Percentiles rank a stretch among this genome's conserved stretches.
Conservation (phyloP, 2,888 invertebrate species). For the Thecocarcelia acutangulata region DNA sequence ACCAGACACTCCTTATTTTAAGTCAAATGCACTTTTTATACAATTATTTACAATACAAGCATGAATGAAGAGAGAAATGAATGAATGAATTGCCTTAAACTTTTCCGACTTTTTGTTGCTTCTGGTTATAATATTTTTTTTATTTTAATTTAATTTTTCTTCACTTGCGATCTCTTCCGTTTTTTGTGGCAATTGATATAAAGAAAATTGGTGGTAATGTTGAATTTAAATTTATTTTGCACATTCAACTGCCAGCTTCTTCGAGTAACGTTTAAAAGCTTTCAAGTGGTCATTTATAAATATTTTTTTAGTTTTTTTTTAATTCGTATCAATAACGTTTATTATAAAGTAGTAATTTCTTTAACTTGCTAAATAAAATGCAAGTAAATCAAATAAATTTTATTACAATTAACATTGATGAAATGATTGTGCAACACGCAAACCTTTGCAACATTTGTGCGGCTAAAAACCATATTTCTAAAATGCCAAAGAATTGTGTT, state of each 20-base stretch:
- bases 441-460: not conserved
- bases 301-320: conserved; percentile 9
- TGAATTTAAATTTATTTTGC: conserved; percentile 5
- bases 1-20: conserved; percentile 43
- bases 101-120: conserved; percentile 41
- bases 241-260: not conserved
- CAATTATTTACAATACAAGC: conserved; percentile 10
- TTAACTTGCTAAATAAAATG: too few species aligned
- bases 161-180: conserved; percentile 36
- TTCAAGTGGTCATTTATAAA: conserved; percentile 11
- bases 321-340: not conserved
- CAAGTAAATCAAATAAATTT: not conserved
- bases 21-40: conserved; percentile 20
- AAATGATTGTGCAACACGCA: conserved; percentile 50
- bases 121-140: conserved; percentile 44
- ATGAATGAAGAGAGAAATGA: conserved; percentile 13
- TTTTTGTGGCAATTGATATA: not conserved
- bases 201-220: not conserved
- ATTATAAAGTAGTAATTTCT: too few species aligned
- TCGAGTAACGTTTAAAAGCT: conserved; percentile 6
- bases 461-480: too few species aligned
- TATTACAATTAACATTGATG: conserved; percentile 31
- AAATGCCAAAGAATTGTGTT: too few species aligned
- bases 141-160: conserved; percentile 9
- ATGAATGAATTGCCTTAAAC: conserved; percentile 23